Base-by-base conservation (phyloP, 2,797 vertebrate species). In the Cossypha heuglini region DNA sequence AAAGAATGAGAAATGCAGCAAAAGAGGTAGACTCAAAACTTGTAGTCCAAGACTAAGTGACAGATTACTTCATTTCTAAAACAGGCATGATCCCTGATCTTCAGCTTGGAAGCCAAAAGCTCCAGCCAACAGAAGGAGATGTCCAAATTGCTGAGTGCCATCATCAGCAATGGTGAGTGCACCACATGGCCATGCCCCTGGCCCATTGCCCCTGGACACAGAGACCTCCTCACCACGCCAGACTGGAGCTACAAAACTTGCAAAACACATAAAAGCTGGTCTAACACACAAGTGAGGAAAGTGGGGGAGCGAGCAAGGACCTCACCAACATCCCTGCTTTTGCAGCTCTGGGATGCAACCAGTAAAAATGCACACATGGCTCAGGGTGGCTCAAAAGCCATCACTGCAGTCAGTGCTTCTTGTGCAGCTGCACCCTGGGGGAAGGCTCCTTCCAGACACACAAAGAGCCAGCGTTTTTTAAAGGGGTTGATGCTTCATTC, bases 101-200 rank as follows among this genome's bases (percentile, higher is more conserved):
- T 92, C 26, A 59, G 38, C 58, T 73, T 54, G 54, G 49, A 68
- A 76, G 67, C 29, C 55, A 87, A 72, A 91, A 21, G 10, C 11
- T 16, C 16, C 51, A 73, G 45, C 22, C 48, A 73, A 33, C 33
- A 46, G 42, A 49, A 92, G 35, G 11, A 61, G 62, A 89, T 61
- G 17, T 46, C 40, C 46, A 46, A 46, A 57, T 2, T 72, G 67
- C 51, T 40, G 71, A 61, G 40, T 9, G n/a, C 62, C 42, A 38
- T 29, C 2, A 2, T 33, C 76, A 90, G 29, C 80, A 66, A 10
- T 4, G 54, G 15, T 4, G 7, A 95, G 51, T 6, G 26, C 7
- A 64, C 10, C 87, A 33, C 61, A 26, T 0, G 1, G 33, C 49
- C 49, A 64, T 0, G 0, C 11, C 3, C 18, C 16, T 15, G 57